Evolutionary conservation across 2,888 invertebrate species (phyloP), one percentile per base, ranked within the genome.

Genomic region (Drosophila vallismaia): DNA sequence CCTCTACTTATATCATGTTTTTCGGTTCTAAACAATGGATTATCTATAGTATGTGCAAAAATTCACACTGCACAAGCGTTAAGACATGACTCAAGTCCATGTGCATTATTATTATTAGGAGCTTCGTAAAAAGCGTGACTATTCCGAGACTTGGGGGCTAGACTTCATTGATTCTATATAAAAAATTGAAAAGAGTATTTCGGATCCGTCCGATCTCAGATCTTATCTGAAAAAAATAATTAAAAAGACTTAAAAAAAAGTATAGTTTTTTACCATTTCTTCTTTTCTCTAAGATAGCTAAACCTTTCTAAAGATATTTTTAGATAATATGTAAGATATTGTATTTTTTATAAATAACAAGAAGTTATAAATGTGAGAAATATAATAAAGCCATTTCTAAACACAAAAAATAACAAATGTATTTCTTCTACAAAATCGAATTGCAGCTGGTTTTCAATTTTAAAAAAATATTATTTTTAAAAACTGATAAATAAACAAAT

Each of bases 91-190:
- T 36, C 42, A 42, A 19, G 19, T 14, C 42, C 8, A 8, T 19
- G 14, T 42, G 42, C 42, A 42, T 42, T 19, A 3, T 42, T n/a
- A 40, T 33, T 14, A 40, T 40, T 40, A 40, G 40, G 40, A 40
- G 3, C 40, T 14, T 40, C 12, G 40, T 5, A 7, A 14, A 40
- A 40, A 40, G 14, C 40, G 14, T 14, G 40, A 14, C 14, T 12
- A 7, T 14, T 40, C 7, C 12, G 40, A 10, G 14, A 40, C 2
- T 6, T 6, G 5, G 6, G n/a, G 6, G n/a, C 40, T 33, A 33
- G n/a, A n/a, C 36, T 10, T n/a, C 12, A 12, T 36, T 36, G n/a
- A 36, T 36, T 45, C 6, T 42, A 29, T 29, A 53, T 28, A 36
- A 0, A 12, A 36, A 36, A 36, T 6, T 36, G 2, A 2, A n/a